These are phyloP conservation scores for Lasioglossum calceatum DNA, from an alignment of 2,888 invertebrate genomes.

Conservation along the genomic window DNA sequence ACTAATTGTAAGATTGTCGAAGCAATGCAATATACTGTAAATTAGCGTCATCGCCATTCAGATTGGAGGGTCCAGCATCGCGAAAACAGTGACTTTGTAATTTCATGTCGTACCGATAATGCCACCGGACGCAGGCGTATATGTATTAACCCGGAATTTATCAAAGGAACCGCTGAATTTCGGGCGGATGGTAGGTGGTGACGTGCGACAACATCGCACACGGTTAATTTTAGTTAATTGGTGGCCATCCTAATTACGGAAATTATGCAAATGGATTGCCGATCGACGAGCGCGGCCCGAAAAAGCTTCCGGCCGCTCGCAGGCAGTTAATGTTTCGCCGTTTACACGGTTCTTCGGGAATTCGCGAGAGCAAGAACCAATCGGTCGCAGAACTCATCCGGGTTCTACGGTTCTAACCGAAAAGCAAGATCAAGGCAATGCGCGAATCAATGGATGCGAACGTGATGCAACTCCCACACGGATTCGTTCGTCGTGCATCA, in stretches of 20 bases:
- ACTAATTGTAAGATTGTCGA: neutral
- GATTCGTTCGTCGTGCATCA: neutral
- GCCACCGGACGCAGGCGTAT: neutral
- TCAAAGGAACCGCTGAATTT: constrained; percentile 59
- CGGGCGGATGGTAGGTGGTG: constrained; percentile 50
- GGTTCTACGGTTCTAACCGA: neutral
- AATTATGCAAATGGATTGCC: constrained; percentile 69
- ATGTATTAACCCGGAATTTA: constrained; percentile 52
- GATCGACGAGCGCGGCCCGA: constrained; percentile 7
- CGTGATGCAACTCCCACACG: neutral
- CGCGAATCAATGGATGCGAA: neutral
- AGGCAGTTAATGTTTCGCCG: neutral
- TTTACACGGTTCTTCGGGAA: neutral
- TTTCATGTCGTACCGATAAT: neutral
- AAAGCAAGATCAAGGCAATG: neutral
- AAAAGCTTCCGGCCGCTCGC: constrained; percentile 7
- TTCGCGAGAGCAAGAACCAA: neutral
- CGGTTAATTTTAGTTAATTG: constrained; percentile 70
- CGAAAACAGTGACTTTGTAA: neutral
- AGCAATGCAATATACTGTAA: neutral
- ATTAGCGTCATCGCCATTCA: neutral
- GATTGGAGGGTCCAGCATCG: neutral
- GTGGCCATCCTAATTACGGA: constrained; percentile 62
- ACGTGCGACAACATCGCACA: constrained; percentile 41
- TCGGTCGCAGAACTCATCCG: neutral